These are phyloP conservation scores for Linhomoeus sp. DNA, from an alignment of 2,888 invertebrate genomes.

Conservation along the genomic window DNA sequence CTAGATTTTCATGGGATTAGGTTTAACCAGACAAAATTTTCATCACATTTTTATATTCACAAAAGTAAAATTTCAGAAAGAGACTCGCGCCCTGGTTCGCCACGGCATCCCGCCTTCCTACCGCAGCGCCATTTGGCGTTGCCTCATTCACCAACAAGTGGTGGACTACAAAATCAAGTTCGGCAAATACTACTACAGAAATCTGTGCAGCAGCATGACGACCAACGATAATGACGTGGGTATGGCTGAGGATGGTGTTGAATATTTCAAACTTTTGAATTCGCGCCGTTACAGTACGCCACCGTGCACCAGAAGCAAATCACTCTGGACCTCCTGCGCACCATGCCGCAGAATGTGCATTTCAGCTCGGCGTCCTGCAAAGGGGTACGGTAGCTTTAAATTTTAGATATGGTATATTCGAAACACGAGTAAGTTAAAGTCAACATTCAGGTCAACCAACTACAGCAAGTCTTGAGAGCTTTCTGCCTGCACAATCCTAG, in stretches of 20 bases:
- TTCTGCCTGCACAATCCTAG: conserved; percentile 36
- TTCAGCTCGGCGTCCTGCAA: conserved; percentile 33
- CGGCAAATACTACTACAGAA: conserved; percentile 34
- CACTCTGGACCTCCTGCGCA: conserved; percentile 35
- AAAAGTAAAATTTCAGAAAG: too few species aligned
- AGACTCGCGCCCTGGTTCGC: conserved; percentile 29
- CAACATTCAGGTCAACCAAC: conserved; percentile 30
- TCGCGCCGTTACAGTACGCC: conserved; percentile 26
- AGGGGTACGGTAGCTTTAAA: conserved; percentile 29
- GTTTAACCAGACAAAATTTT: too few species aligned
- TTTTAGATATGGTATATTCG: background rate
- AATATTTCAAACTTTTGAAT: background rate
- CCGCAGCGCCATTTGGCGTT: conserved; percentile 29
- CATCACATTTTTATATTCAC: too few species aligned
- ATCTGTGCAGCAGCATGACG: conserved; percentile 29
- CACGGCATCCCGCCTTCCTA: conserved; percentile 30
- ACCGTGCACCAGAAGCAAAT: conserved; percentile 36
- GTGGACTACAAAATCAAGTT: conserved; percentile 30
- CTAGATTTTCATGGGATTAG: too few species aligned
- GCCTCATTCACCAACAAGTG: conserved; percentile 10
- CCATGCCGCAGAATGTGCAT: conserved; percentile 37
- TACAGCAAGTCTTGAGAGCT: conserved; percentile 36
- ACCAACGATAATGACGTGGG: conserved; percentile 33
- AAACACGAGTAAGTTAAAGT: background rate
- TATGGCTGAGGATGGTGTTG: conserved; percentile 6